A percentile compares a stretch with the other conserved stretches of the same genome.
Evolutionary conservation across 2,888 invertebrate genomes (phyloP).

Genomic region (Tenthredo scrophulariae): DNA sequence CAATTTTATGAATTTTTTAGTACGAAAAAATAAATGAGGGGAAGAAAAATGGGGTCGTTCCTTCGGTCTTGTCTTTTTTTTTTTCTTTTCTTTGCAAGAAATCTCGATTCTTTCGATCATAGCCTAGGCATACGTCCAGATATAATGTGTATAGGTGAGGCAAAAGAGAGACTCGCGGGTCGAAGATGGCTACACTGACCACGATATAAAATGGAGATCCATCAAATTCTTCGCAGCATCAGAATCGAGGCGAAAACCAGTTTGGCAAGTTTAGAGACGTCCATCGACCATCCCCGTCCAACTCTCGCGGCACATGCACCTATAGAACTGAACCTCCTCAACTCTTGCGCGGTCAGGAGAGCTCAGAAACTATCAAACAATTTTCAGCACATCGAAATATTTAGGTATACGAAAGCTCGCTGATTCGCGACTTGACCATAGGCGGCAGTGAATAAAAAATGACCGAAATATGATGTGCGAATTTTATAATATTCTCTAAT

Average conservation of each 20-base stretch:
- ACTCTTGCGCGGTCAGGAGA: slow-evolving; percentile 11
- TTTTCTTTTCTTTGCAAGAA: not conserved
- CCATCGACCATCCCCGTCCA: slow-evolving; percentile 44
- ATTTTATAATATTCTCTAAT: too few relatives aligned
- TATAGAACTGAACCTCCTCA: slow-evolving; percentile 21
- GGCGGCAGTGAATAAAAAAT: too few relatives aligned
- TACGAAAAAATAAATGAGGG: too few relatives aligned
- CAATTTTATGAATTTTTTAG: too few relatives aligned
- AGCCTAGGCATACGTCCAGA: not conserved
- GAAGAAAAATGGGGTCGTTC: too few relatives aligned
- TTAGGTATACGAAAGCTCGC: not conserved
- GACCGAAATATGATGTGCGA: not conserved
- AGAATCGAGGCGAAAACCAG: slow-evolving; percentile 75
- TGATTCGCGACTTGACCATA: too few relatives aligned
- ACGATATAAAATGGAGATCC: slow-evolving; percentile 72
- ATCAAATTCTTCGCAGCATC: slow-evolving; percentile 75
- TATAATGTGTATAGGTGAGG: not conserved
- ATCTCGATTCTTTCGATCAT: not conserved
- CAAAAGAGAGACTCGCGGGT: slow-evolving; percentile 56
- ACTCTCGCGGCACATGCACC: slow-evolving; percentile 32
- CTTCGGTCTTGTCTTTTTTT: not conserved
- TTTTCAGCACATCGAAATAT: slow-evolving; percentile 7
- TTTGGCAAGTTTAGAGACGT: slow-evolving; percentile 72
- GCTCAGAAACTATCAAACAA: not conserved
- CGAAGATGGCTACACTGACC: slow-evolving; percentile 58